Percentiles rank a stretch among this genome's conserved stretches.
Conservation (phyloP, 53 echinoderm and acorn worm species). For the Hippasteria phrygiana region DNA sequence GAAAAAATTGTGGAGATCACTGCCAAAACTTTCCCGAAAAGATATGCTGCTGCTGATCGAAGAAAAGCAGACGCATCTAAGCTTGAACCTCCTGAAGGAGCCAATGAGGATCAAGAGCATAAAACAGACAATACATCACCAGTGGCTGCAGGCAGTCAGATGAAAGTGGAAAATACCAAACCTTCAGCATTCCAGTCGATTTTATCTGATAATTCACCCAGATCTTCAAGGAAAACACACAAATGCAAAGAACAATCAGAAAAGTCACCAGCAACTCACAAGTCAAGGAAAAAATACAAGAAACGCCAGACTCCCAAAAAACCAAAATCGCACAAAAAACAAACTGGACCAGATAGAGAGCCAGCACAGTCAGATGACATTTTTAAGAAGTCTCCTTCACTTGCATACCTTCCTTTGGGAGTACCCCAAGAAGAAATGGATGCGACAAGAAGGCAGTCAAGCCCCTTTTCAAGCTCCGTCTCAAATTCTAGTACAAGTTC, state of each 20-base stretch:
- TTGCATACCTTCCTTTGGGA: background rate
- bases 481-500: constrained; percentile 16
- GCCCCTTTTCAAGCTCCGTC: constrained; percentile 18
- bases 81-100: background rate
- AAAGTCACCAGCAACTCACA: background rate
- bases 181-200: background rate
- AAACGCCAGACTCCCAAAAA: constrained; percentile 15
- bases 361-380: background rate
- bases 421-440: background rate
- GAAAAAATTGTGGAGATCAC: background rate
- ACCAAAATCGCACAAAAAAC: constrained; percentile 24
- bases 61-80: background rate
- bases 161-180: background rate
- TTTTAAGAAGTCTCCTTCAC: background rate
- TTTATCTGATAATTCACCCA: background rate
- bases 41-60: background rate
- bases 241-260: background rate
- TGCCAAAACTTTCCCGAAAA: background rate
- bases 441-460: background rate
- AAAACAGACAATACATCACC: background rate
- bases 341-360: background rate
- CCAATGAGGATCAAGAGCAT: background rate
- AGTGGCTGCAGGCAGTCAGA: background rate
- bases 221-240: background rate
- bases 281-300: constrained; percentile 19